A percentile compares a stretch with the other conserved stretches of the same genome.
Conservation (phyloP, 1,140 invertebrate genomes). For the Leucophenga varia region DNA sequence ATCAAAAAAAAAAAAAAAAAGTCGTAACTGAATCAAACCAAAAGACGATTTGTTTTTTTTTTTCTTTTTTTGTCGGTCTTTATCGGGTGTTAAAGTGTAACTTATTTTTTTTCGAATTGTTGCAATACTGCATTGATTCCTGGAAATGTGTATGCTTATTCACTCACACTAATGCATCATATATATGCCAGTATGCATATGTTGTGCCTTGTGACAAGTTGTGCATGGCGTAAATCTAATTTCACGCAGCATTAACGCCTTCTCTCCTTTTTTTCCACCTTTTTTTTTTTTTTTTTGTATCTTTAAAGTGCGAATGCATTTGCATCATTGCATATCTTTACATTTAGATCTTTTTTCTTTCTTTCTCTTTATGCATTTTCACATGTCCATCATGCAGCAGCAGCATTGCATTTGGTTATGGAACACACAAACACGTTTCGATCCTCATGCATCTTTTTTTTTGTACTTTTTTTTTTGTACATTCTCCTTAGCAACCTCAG, state of each 20-base stretch:
- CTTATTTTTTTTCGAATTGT: slow-evolving; percentile 17
- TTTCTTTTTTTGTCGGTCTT: slow-evolving; percentile 14
- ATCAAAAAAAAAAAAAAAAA: background rate
- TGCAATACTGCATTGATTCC: no score
- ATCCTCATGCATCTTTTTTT: no score
- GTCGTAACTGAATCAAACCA: background rate
- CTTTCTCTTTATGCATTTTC: background rate
- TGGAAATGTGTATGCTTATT: slow-evolving; percentile 21
- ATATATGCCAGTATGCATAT: no score
- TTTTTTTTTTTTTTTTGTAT: background rate
- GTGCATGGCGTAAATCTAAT: slow-evolving; percentile 49
- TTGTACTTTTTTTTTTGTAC: no score
- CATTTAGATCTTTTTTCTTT: background rate
- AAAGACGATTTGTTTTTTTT: background rate
- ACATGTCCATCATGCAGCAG: no score
- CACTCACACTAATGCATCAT: no score
- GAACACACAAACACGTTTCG: background rate
- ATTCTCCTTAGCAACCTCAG: no score
- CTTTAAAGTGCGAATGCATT: background rate
- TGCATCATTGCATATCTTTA: slow-evolving; percentile 26
- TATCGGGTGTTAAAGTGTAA: slow-evolving; percentile 54
- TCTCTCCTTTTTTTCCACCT: slow-evolving; percentile 7
- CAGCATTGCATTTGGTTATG: no score
- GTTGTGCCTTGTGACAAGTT: background rate
- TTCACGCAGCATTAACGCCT: slow-evolving; percentile 56